A percentile compares a stretch with the other conserved stretches of the same genome.
Evolutionary conservation across 2,113 vertebrate genomes (phyloP).

Genomic region (Phyllostomus hastatus): DNA sequence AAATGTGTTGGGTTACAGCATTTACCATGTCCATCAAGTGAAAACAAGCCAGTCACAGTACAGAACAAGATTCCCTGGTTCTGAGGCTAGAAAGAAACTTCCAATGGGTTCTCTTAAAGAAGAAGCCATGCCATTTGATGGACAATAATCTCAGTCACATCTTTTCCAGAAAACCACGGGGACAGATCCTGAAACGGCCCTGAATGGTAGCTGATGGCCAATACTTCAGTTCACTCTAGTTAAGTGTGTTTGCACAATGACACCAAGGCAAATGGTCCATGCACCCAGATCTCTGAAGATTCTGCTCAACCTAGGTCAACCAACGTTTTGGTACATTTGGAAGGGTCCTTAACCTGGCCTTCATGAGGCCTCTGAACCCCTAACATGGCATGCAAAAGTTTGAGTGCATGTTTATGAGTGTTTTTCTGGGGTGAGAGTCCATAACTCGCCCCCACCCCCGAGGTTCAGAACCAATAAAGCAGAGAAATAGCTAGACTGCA

Average conservation of each 20-base stretch:
- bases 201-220: neutral
- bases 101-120: neutral
- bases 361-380: neutral
- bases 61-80: neutral
- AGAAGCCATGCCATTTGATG: neutral
- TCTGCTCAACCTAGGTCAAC: neutral
- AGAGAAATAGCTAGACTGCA: neutral
- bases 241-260: neutral
- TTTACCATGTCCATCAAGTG: neutral
- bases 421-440: neutral
- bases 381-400: neutral
- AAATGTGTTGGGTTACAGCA: neutral
- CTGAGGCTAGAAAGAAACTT: neutral
- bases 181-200: neutral
- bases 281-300: neutral
- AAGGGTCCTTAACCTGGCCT: neutral
- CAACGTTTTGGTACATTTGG: neutral
- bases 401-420: neutral
- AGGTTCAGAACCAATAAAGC: neutral
- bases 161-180: neutral
- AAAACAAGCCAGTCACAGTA: neutral
- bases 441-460: neutral
- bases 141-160: neutral
- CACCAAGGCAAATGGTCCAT: neutral
- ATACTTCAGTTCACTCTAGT: neutral